Percentiles rank a stretch among this genome's conserved stretches.
Evolutionary conservation across 2,113 vertebrate genomes (phyloP).

Genomic region (Gobiocypris rarus): DNA sequence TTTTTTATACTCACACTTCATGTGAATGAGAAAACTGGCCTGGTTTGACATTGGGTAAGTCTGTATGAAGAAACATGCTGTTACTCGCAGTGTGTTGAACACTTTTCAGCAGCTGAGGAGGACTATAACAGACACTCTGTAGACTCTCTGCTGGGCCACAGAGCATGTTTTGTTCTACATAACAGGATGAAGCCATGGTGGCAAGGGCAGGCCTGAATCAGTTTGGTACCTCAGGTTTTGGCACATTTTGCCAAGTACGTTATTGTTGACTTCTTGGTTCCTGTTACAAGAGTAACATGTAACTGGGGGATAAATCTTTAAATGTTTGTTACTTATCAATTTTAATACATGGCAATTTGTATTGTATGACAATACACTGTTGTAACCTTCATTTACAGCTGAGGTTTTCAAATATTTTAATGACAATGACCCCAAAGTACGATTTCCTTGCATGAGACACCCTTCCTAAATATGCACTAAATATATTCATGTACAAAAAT

Average conservation of each 20-base stretch:
- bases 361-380: not conserved
- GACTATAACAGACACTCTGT: not conserved
- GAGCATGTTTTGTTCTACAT: not conserved
- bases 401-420: not conserved
- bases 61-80: not conserved
- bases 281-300: too few species aligned
- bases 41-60: not conserved
- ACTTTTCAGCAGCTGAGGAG: not conserved
- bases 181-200: not conserved
- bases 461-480: not conserved
- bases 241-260: too few species aligned
- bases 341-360: too few species aligned
- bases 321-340: too few species aligned
- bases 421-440: not conserved
- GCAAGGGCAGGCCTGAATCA: not conserved
- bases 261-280: too few species aligned
- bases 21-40: not conserved
- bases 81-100: not conserved
- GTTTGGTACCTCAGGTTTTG: not conserved
- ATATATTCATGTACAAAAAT: not conserved
- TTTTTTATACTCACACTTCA: not conserved
- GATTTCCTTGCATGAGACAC: too few species aligned
- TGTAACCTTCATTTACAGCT: not conserved
- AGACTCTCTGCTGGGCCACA: not conserved
- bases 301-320: too few species aligned